These are phyloP conservation scores for Ptilonorhynchus violaceus DNA, from an alignment of 2,113 vertebrate species.

Conservation along the genomic window DNA sequence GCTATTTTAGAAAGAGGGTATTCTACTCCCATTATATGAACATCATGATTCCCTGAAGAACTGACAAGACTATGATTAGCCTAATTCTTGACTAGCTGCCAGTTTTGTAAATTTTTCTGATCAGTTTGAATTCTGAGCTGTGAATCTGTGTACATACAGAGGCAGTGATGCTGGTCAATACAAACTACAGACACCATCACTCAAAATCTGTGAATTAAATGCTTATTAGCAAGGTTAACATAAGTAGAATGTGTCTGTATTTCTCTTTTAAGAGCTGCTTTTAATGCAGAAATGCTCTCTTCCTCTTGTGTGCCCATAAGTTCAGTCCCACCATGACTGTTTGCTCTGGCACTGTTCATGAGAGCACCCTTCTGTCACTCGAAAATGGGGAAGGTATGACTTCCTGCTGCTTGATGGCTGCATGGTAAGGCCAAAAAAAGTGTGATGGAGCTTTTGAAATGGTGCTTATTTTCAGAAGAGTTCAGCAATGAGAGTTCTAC, in stretches of 20 bases:
- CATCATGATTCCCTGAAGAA: background rate
- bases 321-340: background rate
- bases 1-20: background rate
- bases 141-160: background rate
- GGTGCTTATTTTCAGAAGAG: background rate
- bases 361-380: background rate
- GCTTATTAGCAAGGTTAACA: background rate
- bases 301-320: background rate
- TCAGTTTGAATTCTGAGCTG: background rate
- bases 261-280: background rate
- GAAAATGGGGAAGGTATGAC: background rate
- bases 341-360: background rate
- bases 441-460: background rate
- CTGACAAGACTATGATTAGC: background rate
- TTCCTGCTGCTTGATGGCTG: background rate
- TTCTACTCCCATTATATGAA: background rate
- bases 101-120: background rate
- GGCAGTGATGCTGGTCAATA: background rate
- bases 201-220: background rate
- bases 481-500: background rate
- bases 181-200: background rate
- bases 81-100: background rate
- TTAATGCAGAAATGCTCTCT: background rate
- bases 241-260: background rate
- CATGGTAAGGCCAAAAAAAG: background rate